Evolutionary conservation across 1,140 invertebrate species (phyloP), one percentile per base, ranked within the genome.

Genomic region (Drosophila mayri): DNA sequence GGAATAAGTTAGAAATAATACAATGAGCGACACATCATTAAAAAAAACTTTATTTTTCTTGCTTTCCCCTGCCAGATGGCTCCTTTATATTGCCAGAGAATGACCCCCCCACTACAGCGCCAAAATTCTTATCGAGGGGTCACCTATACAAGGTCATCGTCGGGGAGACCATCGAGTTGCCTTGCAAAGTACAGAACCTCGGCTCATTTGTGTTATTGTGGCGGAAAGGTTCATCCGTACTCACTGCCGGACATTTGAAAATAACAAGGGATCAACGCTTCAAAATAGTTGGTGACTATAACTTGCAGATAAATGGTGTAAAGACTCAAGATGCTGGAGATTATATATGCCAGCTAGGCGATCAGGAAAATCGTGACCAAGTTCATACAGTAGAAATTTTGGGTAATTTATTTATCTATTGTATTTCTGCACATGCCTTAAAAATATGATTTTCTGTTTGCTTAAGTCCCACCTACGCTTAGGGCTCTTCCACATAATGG

Each of bases 181-280:
- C 96, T 8, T 97, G 96, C 80, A 95, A 96, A 93, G 95, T 96
- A 2, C 95, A 96, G 79, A 96, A 96, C 92, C 93, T 96, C 75
- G 95, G 94, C 37, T 93, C 93, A 3, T 95, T 94, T 80, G 94
- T 95, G 28, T 86, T 95, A 32, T 92, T 95, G 49, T 95, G 95
- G 95, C 93, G 95, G 52, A 93, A 94, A 75, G 95, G 95, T 9
- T 93, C 93, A 10, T 93, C 94, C 0, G 94, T 95, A 1, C 90
- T 95, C 4, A 95, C 94, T 32, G 95, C 95, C 10, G 94, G 94
- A 4, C 94, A 94, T 40, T 93, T 95, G 41, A 95, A 94, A 92
- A 95, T 95, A 35, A 94, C 94, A 4, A 92, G 94, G 60, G 95
- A 95, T 82, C 91, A 93, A 11, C 86, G 95, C 47, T 94, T 95